Evolutionary conservation across 1,140 invertebrate species (phyloP).

Genomic region (Sinonovacula constricta): DNA sequence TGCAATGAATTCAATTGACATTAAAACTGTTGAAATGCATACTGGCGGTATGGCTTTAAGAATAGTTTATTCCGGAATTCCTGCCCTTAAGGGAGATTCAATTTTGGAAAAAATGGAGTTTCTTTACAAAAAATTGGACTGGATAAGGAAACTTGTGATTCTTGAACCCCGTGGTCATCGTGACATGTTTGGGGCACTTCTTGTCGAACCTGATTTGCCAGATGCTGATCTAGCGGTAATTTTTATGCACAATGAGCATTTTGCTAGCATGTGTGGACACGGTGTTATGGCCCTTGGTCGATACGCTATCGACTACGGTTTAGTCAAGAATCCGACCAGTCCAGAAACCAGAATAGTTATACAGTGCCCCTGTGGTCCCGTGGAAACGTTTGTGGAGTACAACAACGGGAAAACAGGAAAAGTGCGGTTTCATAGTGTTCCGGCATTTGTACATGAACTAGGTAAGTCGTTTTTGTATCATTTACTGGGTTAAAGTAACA

Average conservation of each 20-base stretch:
- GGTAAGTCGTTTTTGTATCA: no score
- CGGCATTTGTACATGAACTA: no score
- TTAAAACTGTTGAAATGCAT: conserved; percentile 74
- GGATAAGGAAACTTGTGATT: conserved; percentile 71
- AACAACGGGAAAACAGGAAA: conserved; percentile 56
- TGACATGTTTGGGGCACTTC: conserved; percentile 75
- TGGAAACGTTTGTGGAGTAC: conserved; percentile 65
- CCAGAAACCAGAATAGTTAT: conserved; percentile 73
- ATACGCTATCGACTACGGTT: conserved; percentile 66
- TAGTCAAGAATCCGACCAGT: conserved; percentile 53
- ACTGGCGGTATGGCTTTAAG: conserved; percentile 74
- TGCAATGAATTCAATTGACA: no score
- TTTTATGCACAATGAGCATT: conserved; percentile 78
- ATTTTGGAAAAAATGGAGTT: conserved; percentile 69
- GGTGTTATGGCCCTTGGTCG: conserved; percentile 74
- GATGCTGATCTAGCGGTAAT: conserved; percentile 73
- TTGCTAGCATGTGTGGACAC: conserved; percentile 78
- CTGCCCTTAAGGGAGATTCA: conserved; percentile 52
- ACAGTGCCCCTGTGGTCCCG: conserved; percentile 76
- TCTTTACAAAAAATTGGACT: conserved; percentile 61
- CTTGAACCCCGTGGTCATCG: conserved; percentile 75
- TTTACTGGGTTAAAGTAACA: no score
- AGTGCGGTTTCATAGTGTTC: conserved; percentile 75
- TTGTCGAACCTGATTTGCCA: conserved; percentile 66
- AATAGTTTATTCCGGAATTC: conserved; percentile 73